Evolutionary conservation across 2,888 invertebrate species (phyloP), one percentile per base, ranked within the genome.

Genomic region (Heliconius charithonia): DNA sequence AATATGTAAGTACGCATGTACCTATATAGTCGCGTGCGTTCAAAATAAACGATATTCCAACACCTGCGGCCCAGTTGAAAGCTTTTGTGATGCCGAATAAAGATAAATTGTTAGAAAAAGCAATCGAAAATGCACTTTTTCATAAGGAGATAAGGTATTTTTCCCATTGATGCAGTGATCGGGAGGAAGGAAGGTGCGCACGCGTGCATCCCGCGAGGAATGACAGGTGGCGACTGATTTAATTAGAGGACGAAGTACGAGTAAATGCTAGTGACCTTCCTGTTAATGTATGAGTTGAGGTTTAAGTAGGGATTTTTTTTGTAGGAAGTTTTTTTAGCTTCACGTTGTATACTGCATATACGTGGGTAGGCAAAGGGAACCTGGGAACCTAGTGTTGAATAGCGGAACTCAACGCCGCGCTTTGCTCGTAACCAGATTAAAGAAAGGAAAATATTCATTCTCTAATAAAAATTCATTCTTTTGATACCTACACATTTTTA

Each of bases 181-280:
- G 59, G 71, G 81, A 80, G 80, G 81, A 77, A 81, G 81, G 80
- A 80, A 80, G 85, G 87, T 89, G 87, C 90, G 90, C 89, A 87
- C 87, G 76, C 80, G 86, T 87, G 87, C 88, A 86, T 82, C 83
- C 82, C 84, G 77, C 78, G 80, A 67, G 77, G 65, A 76, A 74
- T 78, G 82, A 84, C 92, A 92, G 92, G 92, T 93, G 93, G 85
- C 82, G 91, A 92, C 84, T 89, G 92, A 92, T 90, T 90, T 90
- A 90, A 91, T 91, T 89, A 89, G 88, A 86, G 86, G 85, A 81
- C 80, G 87, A 88, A 86, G 37, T 59, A 59, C 59, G n/a, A 59
- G 59, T 73, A 41, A 72, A 56, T 73, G 72, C 72, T 73, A 27
- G 56, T 73, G 72, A 37, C 66, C 73, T 73, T 73, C 67, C 74